Evolutionary conservation across 2,888 invertebrate species (phyloP).

Genomic region (Troides oblongomaculatus): DNA sequence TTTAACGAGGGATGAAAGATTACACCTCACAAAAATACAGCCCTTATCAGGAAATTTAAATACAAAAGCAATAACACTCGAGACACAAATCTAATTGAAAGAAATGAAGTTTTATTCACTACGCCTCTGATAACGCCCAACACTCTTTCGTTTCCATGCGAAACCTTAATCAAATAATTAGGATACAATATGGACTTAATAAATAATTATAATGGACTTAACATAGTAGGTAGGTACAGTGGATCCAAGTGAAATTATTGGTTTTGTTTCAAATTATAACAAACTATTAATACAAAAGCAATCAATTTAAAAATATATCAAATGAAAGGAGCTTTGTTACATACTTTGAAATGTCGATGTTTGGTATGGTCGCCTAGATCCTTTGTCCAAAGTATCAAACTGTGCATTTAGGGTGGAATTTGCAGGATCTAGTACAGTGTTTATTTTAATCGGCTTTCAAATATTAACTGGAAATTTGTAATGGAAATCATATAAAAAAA

Average conservation of each 20-base stretch:
- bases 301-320: too few relatives aligned
- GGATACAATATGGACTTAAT: constrained; percentile 57
- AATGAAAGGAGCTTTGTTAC: too few relatives aligned
- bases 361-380: too few relatives aligned
- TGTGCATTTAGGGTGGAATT: too few relatives aligned
- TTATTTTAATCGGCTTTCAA: too few relatives aligned
- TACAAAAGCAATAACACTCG: constrained; percentile 40
- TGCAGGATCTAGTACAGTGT: too few relatives aligned
- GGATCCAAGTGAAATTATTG: constrained; percentile 18
- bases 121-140: constrained; percentile 38
- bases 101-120: constrained; percentile 34
- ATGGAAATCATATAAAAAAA: too few relatives aligned
- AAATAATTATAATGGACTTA: constrained; percentile 38
- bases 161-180: constrained; percentile 72
- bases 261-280: background rate
- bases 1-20: constrained; percentile 70
- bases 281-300: too few relatives aligned
- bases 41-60: constrained; percentile 52
- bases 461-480: too few relatives aligned
- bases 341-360: too few relatives aligned
- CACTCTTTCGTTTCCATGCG: constrained; percentile 71
- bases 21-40: constrained; percentile 63
- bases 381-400: too few relatives aligned
- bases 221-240: constrained; percentile 42
- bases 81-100: constrained; percentile 35